Evolutionary conservation across 1,140 invertebrate genomes (phyloP).

Genomic region (Zaprionus gabonicus): DNA sequence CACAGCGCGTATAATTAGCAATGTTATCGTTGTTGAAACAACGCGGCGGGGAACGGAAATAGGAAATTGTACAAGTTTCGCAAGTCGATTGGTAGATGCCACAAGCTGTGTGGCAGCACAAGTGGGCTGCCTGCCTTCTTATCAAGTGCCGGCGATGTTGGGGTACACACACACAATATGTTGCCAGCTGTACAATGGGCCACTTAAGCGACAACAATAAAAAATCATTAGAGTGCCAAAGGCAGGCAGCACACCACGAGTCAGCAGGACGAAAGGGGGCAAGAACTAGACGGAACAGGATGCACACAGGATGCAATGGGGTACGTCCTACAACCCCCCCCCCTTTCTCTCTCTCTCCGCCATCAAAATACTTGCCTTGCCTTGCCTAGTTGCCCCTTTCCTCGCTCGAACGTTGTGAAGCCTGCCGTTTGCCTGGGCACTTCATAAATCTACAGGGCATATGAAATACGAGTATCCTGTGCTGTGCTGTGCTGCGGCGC

Average conservation of each 20-base stretch:
- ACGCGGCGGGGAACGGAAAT: constrained; percentile 1
- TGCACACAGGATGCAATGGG: constrained; percentile 43
- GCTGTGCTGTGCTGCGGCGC: constrained; percentile 16
- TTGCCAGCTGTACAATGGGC: constrained; percentile 79
- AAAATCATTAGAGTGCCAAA: constrained; percentile 79
- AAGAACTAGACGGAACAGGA: constrained; percentile 14
- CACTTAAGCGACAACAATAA: constrained; percentile 80
- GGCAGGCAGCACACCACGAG: constrained; percentile 49
- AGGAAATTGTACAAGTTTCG: constrained; percentile 12
- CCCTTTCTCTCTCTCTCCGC: background rate
- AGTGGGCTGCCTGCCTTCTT: background rate
- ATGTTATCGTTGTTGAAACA: constrained; percentile 3
- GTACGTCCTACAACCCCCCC: constrained; percentile 17
- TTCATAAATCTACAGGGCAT: constrained; percentile 78
- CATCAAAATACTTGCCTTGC: constrained; percentile 15
- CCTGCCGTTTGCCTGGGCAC: constrained; percentile 46
- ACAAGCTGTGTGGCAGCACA: background rate
- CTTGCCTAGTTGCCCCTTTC: background rate
- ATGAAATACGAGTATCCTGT: constrained; percentile 80
- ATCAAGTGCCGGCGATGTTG: constrained; percentile 40
- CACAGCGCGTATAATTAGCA: constrained; percentile 16
- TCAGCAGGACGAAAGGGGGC: constrained; percentile 23
- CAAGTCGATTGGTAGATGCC: constrained; percentile 16
- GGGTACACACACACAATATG: constrained; percentile 58
- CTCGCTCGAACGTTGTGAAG: background rate